Conservation (phyloP, 2,888 invertebrate species). For the Chrysolina americana region DNA sequence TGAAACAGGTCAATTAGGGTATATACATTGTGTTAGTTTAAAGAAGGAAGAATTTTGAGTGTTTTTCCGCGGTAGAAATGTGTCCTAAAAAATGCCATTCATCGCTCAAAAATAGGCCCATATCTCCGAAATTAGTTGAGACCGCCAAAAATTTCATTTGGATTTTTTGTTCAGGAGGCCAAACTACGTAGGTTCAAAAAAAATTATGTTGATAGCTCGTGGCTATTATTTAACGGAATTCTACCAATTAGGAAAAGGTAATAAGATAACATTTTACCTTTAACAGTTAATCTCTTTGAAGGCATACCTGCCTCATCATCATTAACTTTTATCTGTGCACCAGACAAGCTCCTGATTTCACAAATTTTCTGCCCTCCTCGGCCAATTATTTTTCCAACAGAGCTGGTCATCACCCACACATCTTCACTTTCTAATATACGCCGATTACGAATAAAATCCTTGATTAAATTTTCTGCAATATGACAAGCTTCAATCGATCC, state of each 20-base stretch:
- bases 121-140: too few species aligned
- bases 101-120: too few species aligned
- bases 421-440: slow-evolving; percentile 79
- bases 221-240: too few species aligned
- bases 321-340: slow-evolving; percentile 79
- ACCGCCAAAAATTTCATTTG: too few species aligned
- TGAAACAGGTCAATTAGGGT: too few species aligned
- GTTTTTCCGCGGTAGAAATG: too few species aligned
- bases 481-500: slow-evolving; percentile 79
- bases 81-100: too few species aligned
- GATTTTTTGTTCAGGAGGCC: too few species aligned
- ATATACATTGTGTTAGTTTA: too few species aligned
- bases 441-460: slow-evolving; percentile 78
- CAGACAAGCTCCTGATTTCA: slow-evolving; percentile 80
- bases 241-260: not conserved
- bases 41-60: too few species aligned
- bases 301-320: slow-evolving; percentile 56
- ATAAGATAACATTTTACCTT: slow-evolving; percentile 55
- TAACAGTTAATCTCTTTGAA: slow-evolving; percentile 61
- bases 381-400: slow-evolving; percentile 83
- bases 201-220: too few species aligned
- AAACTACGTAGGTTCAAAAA: too few species aligned
- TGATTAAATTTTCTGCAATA: slow-evolving; percentile 81
- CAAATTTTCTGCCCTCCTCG: slow-evolving; percentile 81
- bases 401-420: slow-evolving; percentile 77